Base-by-base conservation (phyloP, 2,797 vertebrate species). In the Acanthurus tractus region DNA sequence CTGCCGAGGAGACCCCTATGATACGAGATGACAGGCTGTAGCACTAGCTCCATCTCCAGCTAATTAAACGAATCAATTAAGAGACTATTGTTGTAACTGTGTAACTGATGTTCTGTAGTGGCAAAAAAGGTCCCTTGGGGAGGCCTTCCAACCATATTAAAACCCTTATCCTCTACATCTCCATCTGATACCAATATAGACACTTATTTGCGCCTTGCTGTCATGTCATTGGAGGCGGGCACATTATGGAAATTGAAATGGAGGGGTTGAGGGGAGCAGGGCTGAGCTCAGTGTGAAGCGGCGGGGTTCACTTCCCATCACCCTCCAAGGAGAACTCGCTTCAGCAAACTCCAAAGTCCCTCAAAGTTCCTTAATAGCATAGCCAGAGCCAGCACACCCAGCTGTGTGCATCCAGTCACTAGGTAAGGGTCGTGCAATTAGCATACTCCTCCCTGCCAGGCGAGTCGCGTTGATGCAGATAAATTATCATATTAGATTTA, bases 31-130 rank as follows among this genome's bases (percentile, higher is more conserved):
- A 97, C 97, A 97, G 96, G 96, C 96, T 86, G 91, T 91, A 93
- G 91, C 86, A 82, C 91, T 93, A 95, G 95, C 95, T 96, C 95
- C 95, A 96, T 97, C 96, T 97, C 96, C 91, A 94, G 96, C 97
- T 98, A 99, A 99, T 99, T 99, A 99, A 99, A 98, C 96, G 96
- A 99, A 99, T 99, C 98, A 99, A 99, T 99, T 99, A 99, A 97
- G 95, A 96, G 93, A 95, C 96, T 97, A 95, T 96, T 96, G 96
- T 97, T 94, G 95, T 96, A 96, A 96, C 96, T 95, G 96, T 95
- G 96, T 96, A 97, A 97, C 97, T 97, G 96, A 97, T 98, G 97
- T 97, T 97, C 95, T 95, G 95, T 93, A 95, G 95, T 93, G 93
- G 95, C 95, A 96, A 94, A 97, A 97, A 97, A 94, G 96, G 94